Evolutionary conservation across 2,797 vertebrate species (phyloP).

Genomic region (Squalus acanthias): DNA sequence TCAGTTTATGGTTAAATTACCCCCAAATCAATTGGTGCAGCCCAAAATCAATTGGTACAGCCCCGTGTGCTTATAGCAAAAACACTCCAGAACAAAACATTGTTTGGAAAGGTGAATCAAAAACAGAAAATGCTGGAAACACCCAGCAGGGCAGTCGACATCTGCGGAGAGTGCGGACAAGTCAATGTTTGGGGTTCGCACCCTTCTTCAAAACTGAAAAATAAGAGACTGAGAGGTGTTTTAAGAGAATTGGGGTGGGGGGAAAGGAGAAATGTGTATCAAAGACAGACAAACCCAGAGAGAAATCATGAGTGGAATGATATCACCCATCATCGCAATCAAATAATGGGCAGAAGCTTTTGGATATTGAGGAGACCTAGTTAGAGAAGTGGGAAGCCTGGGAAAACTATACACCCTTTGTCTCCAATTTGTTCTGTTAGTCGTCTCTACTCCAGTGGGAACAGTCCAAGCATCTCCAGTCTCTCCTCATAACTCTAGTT

Average conservation of each 20-base stretch:
- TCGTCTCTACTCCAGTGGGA: neutral
- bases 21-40: slow-evolving; percentile 19
- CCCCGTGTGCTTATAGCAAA: neutral
- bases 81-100: neutral
- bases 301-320: neutral
- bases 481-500: neutral
- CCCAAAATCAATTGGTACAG: neutral
- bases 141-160: neutral
- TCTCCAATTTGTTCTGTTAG: neutral
- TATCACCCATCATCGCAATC: neutral
- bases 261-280: neutral
- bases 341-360: neutral
- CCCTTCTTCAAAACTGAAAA: neutral
- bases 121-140: neutral
- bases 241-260: neutral
- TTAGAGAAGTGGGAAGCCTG: neutral
- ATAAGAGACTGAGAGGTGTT: neutral
- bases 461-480: neutral
- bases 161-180: too few species aligned
- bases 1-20: slow-evolving; percentile 19
- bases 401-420: neutral
- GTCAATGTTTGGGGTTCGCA: neutral
- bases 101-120: neutral
- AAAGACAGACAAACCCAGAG: neutral
- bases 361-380: neutral